Conservation (phyloP, 2,113 vertebrate genomes). For the Melospiza melodia region DNA sequence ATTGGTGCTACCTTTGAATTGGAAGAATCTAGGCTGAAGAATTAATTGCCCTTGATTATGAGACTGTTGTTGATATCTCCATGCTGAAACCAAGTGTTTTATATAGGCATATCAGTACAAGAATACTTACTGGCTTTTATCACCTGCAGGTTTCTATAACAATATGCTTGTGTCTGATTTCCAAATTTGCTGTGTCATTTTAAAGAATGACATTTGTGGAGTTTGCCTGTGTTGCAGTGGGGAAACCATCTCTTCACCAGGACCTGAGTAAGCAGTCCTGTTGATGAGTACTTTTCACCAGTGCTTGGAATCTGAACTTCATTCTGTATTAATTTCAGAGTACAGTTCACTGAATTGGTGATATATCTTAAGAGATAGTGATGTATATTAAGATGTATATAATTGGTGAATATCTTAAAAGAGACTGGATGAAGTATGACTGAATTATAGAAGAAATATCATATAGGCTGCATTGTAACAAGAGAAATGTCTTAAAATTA, state of each 20-base stretch:
- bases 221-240: neutral
- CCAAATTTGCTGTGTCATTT: neutral
- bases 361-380: neutral
- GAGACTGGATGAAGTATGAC: neutral
- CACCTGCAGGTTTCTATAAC: neutral
- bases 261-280: neutral
- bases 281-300: accelerated
- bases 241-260: neutral
- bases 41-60: neutral
- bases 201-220: neutral
- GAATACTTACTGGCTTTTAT: neutral
- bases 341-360: neutral
- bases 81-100: neutral
- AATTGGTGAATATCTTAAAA: neutral
- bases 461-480: neutral
- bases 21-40: neutral
- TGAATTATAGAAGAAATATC: neutral
- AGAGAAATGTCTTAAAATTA: slow-evolving; percentile 5
- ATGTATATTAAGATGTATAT: neutral
- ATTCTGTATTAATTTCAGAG: neutral
- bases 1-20: neutral
- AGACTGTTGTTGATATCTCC: neutral
- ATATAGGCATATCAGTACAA: neutral
- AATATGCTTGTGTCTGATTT: neutral
- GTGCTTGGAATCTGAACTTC: neutral